phyloP scores from a whole-genome alignment of 2,797 vertebrate genomes.

The Lophius americanus region DNA sequence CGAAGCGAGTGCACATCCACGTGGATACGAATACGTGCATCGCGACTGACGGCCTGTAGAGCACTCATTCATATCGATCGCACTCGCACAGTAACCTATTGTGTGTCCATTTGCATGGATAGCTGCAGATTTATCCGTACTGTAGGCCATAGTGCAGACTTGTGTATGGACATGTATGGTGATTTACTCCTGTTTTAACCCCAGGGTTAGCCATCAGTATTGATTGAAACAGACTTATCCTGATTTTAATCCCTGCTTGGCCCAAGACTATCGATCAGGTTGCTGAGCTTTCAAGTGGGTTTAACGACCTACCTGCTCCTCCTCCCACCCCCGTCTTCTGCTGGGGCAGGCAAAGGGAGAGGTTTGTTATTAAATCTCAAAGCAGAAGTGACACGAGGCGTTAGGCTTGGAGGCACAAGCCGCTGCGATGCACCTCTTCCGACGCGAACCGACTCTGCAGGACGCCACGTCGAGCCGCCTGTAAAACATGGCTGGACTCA shows the following conservation, averaged over 20 bases:
- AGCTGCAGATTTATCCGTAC: slow-evolving; percentile 69
- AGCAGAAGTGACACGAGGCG: slow-evolving; percentile 57
- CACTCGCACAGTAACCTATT: slow-evolving; percentile 46
- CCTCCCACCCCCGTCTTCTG: slow-evolving; percentile 40
- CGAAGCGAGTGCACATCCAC: slow-evolving; percentile 32
- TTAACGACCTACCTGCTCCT: slow-evolving; percentile 76
- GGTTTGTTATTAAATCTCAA: slow-evolving; percentile 57
- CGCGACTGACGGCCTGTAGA: slow-evolving; percentile 30
- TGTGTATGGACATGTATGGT: slow-evolving; percentile 75
- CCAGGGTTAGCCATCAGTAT: slow-evolving; percentile 82
- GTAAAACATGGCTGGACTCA: slow-evolving; percentile 67
- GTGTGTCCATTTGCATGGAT: slow-evolving; percentile 76
- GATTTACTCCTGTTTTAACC: slow-evolving; percentile 84
- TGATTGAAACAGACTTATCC: slow-evolving; percentile 82
- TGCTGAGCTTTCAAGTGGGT: slow-evolving; percentile 81
- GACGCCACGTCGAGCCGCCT: slow-evolving; percentile 47
- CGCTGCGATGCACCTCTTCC: slow-evolving; percentile 11
- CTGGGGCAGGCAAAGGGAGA: slow-evolving; percentile 36
- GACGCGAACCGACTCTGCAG: slow-evolving; percentile 42
- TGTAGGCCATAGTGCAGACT: slow-evolving; percentile 64
- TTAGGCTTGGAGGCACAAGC: slow-evolving; percentile 22
- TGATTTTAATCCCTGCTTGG: slow-evolving; percentile 80
- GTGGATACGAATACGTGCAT: slow-evolving; percentile 37
- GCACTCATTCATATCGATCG: slow-evolving; percentile 59
- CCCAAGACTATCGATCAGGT: slow-evolving; percentile 77